Base-by-base conservation (phyloP, 2,113 vertebrate genomes). In the Crypturellus undulatus region DNA sequence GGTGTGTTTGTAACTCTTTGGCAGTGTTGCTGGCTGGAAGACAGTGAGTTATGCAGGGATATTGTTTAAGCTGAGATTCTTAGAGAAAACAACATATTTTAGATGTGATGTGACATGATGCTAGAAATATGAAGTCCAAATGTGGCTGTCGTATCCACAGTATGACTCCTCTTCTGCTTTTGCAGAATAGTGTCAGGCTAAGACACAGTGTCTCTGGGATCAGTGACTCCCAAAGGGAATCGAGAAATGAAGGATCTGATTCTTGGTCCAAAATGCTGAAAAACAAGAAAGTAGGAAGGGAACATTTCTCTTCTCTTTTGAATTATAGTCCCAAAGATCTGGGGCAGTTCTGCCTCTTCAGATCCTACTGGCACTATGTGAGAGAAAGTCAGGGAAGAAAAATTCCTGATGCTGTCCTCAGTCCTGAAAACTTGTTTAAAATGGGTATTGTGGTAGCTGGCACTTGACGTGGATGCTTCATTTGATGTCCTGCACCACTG, bases 1-100 rank as follows among this genome's bases (percentile, higher is more conserved):
- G 3, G 6, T 15, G 7, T 0, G 0, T 0, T 64, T 84, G 62
- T 45, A 32, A 38, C 3, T 47, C 9, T 30, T 58, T 32, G 3
- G 5, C 6, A 21, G 1, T 12, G 14, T 40, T 32, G 12, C 59
- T 59, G 7, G 5, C 52, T 71, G 42, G 80, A 80, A 56, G n/a
- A 30, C 28, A 56, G 8, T 1, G 83, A 75, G 6, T 52, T 77
- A 6, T 32, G 1, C 25, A 42, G n/a, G 7, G 4, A 51, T 84
- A 59, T 32, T 60, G 17, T 1, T 69, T 16, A 71, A 63, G 6
- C 63, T 32, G 9, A 2, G 2, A 60, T 68, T 54, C 22, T 60
- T 42, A 81, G 24, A 38, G 45, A 45, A 78, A 79, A 75, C 38
- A 36, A 36, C 36, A 1, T 5, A 32, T 28, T 78, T 58, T 43